These are phyloP conservation scores for Microtus pennsylvanicus DNA, from an alignment of 2,113 vertebrate genomes.

Conservation along the genomic window DNA sequence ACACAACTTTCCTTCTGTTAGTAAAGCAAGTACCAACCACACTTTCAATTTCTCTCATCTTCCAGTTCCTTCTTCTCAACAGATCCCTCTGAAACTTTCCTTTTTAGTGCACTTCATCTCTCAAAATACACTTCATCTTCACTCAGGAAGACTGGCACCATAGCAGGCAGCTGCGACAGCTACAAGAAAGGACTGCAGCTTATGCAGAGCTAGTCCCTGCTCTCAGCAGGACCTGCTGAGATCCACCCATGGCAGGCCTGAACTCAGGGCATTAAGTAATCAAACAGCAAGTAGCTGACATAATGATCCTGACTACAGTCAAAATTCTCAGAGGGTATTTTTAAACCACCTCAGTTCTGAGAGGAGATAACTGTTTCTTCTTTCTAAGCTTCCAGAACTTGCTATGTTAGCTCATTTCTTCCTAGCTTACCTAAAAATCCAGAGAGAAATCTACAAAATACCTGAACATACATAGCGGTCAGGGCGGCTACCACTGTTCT, in stretches of 20 bases:
- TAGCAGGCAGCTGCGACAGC: conserved; percentile 80
- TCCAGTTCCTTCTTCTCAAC: conserved; percentile 23
- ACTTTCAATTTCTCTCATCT: conserved; percentile 58
- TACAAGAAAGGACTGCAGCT: conserved; percentile 73
- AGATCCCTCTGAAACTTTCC: conserved; percentile 60
- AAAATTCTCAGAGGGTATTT: conserved; percentile 61
- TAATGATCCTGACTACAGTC: conserved; percentile 41
- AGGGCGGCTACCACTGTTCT: conserved; percentile 1
- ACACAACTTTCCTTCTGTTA: conserved; percentile 32
- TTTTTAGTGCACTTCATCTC: conserved; percentile 42
- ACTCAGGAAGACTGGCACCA: conserved; percentile 79
- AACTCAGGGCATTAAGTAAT: conserved; percentile 75
- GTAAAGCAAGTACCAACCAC: conserved; percentile 51
- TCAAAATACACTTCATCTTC: conserved; percentile 81
- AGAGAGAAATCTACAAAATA: conserved; percentile 50
- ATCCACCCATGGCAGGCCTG: conserved; percentile 3
- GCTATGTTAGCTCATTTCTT: conserved; percentile 57
- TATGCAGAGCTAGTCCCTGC: conserved; percentile 32
- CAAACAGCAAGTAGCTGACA: conserved; percentile 74
- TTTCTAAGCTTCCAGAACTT: conserved; percentile 30
- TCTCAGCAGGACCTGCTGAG: conserved; percentile 79
- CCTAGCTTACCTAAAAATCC: conserved; percentile 44
- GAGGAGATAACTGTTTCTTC: conserved; percentile 61
- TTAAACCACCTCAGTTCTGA: conserved; percentile 63
- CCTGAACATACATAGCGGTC: conserved; percentile 3